phyloP scores from a whole-genome alignment of 2,797 vertebrate species.

The Anas bahamensis region DNA sequence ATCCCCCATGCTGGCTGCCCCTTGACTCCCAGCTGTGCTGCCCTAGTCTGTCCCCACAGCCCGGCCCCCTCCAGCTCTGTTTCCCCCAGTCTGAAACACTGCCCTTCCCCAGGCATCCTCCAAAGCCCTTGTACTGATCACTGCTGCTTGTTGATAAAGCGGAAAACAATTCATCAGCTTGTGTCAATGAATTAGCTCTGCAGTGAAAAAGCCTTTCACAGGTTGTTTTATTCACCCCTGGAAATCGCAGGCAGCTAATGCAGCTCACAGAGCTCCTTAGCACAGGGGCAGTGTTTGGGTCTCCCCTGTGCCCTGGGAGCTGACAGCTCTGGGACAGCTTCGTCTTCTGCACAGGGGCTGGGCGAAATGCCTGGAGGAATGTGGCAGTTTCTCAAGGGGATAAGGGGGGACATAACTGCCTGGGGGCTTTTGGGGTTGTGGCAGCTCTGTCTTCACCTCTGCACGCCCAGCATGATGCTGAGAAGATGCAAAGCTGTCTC shows the following conservation, averaged over 20 bases:
- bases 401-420: not conserved
- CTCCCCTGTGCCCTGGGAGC: not conserved
- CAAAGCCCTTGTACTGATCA: not conserved
- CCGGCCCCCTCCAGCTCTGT: not conserved
- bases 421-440: not conserved
- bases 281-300: not conserved
- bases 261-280: not conserved
- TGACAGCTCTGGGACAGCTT: not conserved
- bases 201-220: not conserved
- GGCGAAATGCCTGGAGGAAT: not conserved
- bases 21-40: not conserved
- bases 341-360: not conserved
- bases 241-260: not conserved
- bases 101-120: not conserved
- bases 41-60: not conserved
- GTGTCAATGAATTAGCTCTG: not conserved
- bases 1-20: not conserved
- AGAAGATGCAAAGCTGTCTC: not conserved
- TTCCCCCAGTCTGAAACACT: not conserved
- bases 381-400: not conserved
- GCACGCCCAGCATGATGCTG: accelerated
- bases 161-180: not conserved
- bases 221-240: not conserved
- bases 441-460: not conserved
- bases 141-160: not conserved